These are phyloP conservation scores for Rhopalosiphum maidis DNA, from an alignment of 1,140 invertebrate genomes.

Conservation along the genomic window DNA sequence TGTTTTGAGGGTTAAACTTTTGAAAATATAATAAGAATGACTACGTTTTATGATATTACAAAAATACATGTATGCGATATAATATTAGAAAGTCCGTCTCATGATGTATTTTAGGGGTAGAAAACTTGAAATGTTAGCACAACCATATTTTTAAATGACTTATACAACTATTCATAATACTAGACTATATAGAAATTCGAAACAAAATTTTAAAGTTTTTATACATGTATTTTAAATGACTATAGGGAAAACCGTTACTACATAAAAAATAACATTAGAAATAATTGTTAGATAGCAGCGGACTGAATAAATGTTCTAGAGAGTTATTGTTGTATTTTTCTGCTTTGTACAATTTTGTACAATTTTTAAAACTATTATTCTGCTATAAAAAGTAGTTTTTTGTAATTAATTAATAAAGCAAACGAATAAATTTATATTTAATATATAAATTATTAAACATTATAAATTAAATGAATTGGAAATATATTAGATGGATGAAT, in stretches of 20 bases:
- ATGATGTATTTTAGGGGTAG: too few species aligned
- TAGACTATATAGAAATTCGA: neutral
- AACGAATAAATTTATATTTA: neutral
- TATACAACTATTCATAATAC: neutral
- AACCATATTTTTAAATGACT: too few species aligned
- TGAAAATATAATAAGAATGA: too few species aligned
- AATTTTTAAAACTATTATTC: neutral
- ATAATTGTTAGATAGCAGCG: neutral
- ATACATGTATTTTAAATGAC: neutral
- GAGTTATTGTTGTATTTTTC: neutral
- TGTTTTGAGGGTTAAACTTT: too few species aligned
- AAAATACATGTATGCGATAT: too few species aligned
- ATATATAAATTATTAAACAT: neutral
- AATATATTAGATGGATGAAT: neutral
- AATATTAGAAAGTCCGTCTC: too few species aligned
- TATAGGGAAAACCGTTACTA: neutral
- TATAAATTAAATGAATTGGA: neutral
- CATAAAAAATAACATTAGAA: neutral
- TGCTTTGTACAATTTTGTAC: too few species aligned
- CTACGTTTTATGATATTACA: too few species aligned
- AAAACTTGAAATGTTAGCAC: too few species aligned
- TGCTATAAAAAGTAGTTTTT: neutral
- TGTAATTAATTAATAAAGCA: neutral
- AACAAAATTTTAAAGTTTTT: neutral
- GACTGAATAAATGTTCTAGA: neutral